Percentiles rank a stretch among this genome's conserved stretches.
Evolutionary conservation across 2,797 vertebrate genomes (phyloP).

Genomic region (Siniperca undulata): DNA sequence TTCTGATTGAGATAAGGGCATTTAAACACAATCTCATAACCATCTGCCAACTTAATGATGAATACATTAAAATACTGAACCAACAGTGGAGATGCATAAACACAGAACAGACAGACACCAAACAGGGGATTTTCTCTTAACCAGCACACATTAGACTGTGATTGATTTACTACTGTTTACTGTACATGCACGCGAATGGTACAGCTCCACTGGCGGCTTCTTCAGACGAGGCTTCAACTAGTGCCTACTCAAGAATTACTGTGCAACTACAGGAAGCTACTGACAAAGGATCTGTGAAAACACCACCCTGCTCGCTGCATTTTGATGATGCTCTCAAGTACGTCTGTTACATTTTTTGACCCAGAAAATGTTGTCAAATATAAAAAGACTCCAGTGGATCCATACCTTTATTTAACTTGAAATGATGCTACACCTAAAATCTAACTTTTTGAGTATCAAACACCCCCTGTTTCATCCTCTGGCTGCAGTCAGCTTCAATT

Average conservation of each 20-base stretch:
- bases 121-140: conserved; percentile 56
- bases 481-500: background rate
- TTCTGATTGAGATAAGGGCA: conserved; percentile 43
- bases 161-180: conserved; percentile 71
- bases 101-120: conserved; percentile 29
- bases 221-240: conserved; percentile 50
- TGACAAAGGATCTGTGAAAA: conserved; percentile 42
- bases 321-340: conserved; percentile 41
- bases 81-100: conserved; percentile 1
- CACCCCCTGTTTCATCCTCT: background rate
- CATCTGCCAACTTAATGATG: conserved; percentile 28
- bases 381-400: conserved; percentile 58
- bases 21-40: conserved; percentile 51
- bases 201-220: conserved; percentile 65
- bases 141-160: conserved; percentile 77
- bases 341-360: conserved; percentile 24
- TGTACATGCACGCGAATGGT: conserved; percentile 60
- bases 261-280: conserved; percentile 50
- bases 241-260: conserved; percentile 67
- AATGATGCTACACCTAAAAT: conserved; percentile 27
- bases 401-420: conserved; percentile 35
- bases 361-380: conserved; percentile 15
- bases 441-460: conserved; percentile 30
- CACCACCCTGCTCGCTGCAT: conserved; percentile 54
- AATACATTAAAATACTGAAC: conserved; percentile 23